Evolutionary conservation across 2,888 invertebrate species (phyloP).

Genomic region (Timema podura): DNA sequence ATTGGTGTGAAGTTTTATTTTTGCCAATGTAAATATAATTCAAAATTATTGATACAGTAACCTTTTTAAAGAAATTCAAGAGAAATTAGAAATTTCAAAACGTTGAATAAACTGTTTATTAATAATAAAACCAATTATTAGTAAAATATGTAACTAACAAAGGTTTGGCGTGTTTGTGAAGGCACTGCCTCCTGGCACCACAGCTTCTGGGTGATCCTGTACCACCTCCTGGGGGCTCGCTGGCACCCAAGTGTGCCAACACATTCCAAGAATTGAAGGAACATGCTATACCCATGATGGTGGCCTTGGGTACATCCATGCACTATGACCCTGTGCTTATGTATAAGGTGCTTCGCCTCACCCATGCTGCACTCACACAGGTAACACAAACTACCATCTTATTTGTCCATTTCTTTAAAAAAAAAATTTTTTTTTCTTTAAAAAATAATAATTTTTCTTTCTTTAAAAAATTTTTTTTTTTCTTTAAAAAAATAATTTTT

Average conservation of each 20-base stretch:
- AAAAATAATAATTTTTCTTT: no score
- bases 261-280: slow-evolving; percentile 69
- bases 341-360: slow-evolving; percentile 70
- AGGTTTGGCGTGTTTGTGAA: slow-evolving; percentile 43
- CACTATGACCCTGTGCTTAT: slow-evolving; percentile 84
- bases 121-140: background rate
- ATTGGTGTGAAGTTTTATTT: no score
- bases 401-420: no score
- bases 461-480: no score
- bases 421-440: no score
- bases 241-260: slow-evolving; percentile 63
- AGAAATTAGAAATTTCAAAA: background rate
- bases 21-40: no score
- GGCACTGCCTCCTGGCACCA: slow-evolving; percentile 68
- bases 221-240: slow-evolving; percentile 49
- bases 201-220: slow-evolving; percentile 61
- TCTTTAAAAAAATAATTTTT: no score
- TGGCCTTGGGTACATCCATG: slow-evolving; percentile 81
- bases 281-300: slow-evolving; percentile 78
- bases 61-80: background rate
- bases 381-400: slow-evolving; percentile 32
- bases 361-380: slow-evolving; percentile 48
- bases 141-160: background rate
- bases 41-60: background rate
- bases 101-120: no score